Conservation (phyloP, 1,140 invertebrate genomes). For the Hesperophylax magnus region DNA sequence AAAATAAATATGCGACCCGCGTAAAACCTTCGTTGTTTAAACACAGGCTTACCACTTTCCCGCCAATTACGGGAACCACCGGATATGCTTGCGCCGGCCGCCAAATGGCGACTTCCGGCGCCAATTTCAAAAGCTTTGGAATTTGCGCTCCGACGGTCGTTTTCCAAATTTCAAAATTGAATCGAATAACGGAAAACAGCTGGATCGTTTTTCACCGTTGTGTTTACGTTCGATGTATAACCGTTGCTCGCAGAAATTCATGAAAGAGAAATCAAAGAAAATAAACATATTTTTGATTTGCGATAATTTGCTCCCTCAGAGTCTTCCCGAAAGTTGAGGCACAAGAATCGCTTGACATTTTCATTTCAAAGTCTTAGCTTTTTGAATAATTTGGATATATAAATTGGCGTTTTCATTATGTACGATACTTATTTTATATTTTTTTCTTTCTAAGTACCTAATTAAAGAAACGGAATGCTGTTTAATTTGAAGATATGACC, state of each 20-base stretch:
- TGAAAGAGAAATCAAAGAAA: not conserved
- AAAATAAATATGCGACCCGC: slow-evolving; percentile 17
- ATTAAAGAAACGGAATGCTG: too few species aligned
- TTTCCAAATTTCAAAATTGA: slow-evolving; percentile 49
- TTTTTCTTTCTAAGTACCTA: too few species aligned
- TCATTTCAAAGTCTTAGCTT: too few species aligned
- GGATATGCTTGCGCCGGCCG: slow-evolving; percentile 53
- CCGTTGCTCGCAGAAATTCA: not conserved
- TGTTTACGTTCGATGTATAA: not conserved
- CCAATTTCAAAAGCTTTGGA: slow-evolving; percentile 51
- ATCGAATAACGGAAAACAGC: slow-evolving; percentile 40
- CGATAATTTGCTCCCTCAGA: not conserved
- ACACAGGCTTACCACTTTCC: slow-evolving; percentile 51
- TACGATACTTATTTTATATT: too few species aligned
- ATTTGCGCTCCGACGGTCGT: slow-evolving; percentile 37
- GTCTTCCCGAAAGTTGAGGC: too few species aligned
- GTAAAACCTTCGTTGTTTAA: slow-evolving; percentile 48
- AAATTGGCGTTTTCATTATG: too few species aligned
- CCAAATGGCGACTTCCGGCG: slow-evolving; percentile 53
- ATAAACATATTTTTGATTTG: not conserved
- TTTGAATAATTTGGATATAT: too few species aligned
- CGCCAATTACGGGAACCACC: slow-evolving; percentile 55
- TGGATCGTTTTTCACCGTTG: slow-evolving; percentile 31
- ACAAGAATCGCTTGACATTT: too few species aligned
- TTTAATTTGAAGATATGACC: too few species aligned